phyloP scores from a whole-genome alignment of 2,888 invertebrate species.

The Lordiphosa andalusiaca region DNA sequence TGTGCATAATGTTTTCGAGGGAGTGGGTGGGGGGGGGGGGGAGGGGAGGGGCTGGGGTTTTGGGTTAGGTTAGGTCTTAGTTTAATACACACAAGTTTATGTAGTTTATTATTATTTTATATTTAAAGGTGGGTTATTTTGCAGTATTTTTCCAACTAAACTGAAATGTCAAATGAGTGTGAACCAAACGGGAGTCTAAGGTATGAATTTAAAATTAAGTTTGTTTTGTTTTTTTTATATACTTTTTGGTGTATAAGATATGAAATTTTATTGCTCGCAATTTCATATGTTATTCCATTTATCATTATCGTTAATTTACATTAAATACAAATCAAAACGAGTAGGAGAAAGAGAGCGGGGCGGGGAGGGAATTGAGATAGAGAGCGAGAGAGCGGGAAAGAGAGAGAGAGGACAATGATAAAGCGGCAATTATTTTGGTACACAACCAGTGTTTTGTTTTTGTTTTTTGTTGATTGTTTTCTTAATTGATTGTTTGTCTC shows the following conservation, averaged over 20 bases:
- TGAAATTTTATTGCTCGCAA: conserved; percentile 75
- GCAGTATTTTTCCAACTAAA: conserved; percentile 61
- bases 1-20: conserved; percentile 36
- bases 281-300: conserved; percentile 71
- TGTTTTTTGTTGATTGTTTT: conserved; percentile 66
- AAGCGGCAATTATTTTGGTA: conserved; percentile 1
- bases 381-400: neutral
- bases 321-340: conserved; percentile 13
- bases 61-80: conserved; percentile 22
- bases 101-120: conserved; percentile 49
- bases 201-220: conserved; percentile 31
- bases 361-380: too few relatives aligned
- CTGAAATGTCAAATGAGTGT: conserved; percentile 3
- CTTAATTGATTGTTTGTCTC: conserved; percentile 65
- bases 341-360: neutral
- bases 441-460: neutral
- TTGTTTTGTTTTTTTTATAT: conserved; percentile 37
- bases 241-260: conserved; percentile 68
- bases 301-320: conserved; percentile 13
- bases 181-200: conserved; percentile 1
- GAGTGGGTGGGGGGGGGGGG: conserved; percentile 38
- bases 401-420: neutral
- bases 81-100: conserved; percentile 34
- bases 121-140: conserved; percentile 78
- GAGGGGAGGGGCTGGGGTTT: conserved; percentile 24